A percentile compares a stretch with the other conserved stretches of the same genome.
These are phyloP conservation scores for Myotis vivesi DNA, from an alignment of 2,797 vertebrate genomes.

Conservation along the genomic window DNA sequence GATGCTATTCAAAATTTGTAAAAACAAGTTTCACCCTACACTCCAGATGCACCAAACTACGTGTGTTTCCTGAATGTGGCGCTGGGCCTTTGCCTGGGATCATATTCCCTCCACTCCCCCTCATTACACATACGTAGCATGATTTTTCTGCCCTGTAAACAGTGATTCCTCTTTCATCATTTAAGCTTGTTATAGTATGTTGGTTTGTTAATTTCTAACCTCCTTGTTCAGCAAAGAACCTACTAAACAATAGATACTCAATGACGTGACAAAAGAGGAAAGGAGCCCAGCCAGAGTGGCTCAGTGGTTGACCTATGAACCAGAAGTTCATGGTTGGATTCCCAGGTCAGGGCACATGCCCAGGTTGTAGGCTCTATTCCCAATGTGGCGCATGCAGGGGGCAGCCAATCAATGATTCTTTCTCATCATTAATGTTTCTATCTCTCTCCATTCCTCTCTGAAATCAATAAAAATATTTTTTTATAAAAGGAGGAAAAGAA, in stretches of 20 bases:
- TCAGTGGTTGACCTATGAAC: too few relatives aligned
- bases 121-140: not conserved
- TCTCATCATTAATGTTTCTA: too few relatives aligned
- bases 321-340: too few relatives aligned
- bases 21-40: constrained; percentile 39
- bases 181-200: not conserved
- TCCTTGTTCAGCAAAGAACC: not conserved
- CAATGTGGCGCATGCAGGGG: too few relatives aligned
- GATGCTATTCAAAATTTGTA: not conserved
- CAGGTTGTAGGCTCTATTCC: too few relatives aligned
- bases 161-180: not conserved
- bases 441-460: too few relatives aligned
- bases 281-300: not conserved
- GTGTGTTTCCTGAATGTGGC: constrained; percentile 12
- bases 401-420: too few relatives aligned
- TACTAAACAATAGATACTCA: not conserved
- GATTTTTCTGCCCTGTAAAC: not conserved
- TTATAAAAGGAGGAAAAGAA: not conserved
- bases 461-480: too few relatives aligned
- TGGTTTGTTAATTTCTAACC: not conserved
- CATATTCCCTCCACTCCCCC: not conserved
- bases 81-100: constrained; percentile 38
- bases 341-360: too few relatives aligned
- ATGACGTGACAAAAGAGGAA: not conserved
- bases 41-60: constrained; percentile 4